Evolutionary conservation across 1,140 invertebrate species (phyloP), one percentile per base, ranked within the genome.

Genomic region (Ostrea edulis): DNA sequence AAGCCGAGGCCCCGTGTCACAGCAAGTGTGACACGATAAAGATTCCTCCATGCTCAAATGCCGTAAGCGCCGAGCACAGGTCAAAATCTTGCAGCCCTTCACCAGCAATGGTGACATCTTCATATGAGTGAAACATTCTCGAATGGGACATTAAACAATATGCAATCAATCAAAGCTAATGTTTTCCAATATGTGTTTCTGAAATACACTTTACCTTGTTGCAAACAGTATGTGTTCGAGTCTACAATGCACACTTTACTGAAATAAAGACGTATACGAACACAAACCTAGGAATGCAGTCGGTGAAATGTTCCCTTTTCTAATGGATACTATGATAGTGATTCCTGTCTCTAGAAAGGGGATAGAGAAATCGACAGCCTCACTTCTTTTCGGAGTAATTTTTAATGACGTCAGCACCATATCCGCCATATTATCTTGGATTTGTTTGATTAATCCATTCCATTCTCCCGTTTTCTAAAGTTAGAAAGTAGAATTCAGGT

Each of bases 281-380:
- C 5, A 85, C 88, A 84, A 94, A 97, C 97, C 97, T 90, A 99
- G 95, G 95, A 99, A 99, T n/a, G 99, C 99, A 17, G 98, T 99
- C 0, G 99, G 98, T 3, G 98, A 99, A 89, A 99, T 99, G 86
- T 99, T 99, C 22, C 99, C 99, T 8, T 98, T 99, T 91, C 98
- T 96, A 94, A 99, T 99, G 3, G 98, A 98, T 0, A 99, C 99
- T 0, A 99, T 97, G 89, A 99, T 99, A 3, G 98, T 98, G 35
- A 99, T 99, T 54, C 99, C 99, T 4, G 99, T 99, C 95, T 99
- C 98, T 97, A 99, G 97, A 94, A 98, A 99, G 0, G 99, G 99
- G 71, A 99, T 97, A 77, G 98, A 98, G 94, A 99, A 99, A 94
- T 99, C 98, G 44, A 96, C 98, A 5, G 97, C 98, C 29, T 97